Evolutionary conservation across 2,113 vertebrate genomes (phyloP), one percentile per base, ranked within the genome.

Genomic region (Delphinus delphis): DNA sequence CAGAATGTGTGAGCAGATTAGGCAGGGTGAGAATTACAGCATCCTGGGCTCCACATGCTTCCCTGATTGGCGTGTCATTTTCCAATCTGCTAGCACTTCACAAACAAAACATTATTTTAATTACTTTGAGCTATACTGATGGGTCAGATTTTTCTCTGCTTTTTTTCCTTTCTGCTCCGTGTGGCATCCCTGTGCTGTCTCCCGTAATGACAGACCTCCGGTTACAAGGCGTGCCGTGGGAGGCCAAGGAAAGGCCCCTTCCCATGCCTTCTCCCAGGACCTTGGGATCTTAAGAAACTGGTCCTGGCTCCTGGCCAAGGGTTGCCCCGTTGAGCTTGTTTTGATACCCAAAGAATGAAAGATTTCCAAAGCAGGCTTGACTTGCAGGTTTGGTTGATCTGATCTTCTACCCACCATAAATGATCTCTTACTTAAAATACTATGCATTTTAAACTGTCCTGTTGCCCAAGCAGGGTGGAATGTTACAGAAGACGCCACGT

Each of bases 401-500:
- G 65, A 28, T 91, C 23, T 58, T 92, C 55, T 58, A n/a, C 26
- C 33, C 8, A 28, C 25, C 55, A 25, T 60, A 62, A 84, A 73
- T 50, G 28, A 94, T 63, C 85, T 94, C 60, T 81, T 79, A 44
- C 21, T 82, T 73, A 88, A 86, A 81, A 88, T 50, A 79, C 62
- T 94, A n/a, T 1, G 7, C 18, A 17, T 87, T 79, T 95, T 33
- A 86, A 95, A 74, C 74, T 17, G n/a, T 65, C 36, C 3, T 1
- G 36, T 62, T 65, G 83, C 73, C 73, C 80, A 86, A 88, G 60
- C 31, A 90, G 44, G 7, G 26, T 84, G 38, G 88, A 92, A 77
- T 55, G 41, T 76, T 92, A 92, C 89, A 92, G 71, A 92, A 71
- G 92, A 74, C 90, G 28, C 79, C 76, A 80, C 33, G 2, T 65